phyloP scores from a whole-genome alignment of 2,888 invertebrate genomes.

The Pimpla rufipes region DNA sequence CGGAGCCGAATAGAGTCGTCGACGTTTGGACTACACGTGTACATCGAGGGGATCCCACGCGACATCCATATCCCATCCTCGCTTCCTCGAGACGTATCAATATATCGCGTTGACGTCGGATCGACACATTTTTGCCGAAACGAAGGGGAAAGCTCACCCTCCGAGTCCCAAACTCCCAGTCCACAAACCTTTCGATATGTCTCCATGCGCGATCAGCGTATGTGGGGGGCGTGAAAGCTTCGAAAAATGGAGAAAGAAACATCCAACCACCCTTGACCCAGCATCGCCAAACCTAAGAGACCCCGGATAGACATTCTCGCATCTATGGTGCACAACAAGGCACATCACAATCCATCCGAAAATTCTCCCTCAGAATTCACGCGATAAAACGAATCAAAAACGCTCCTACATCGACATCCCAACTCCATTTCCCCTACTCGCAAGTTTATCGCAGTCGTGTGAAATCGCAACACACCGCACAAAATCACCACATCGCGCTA shows the following conservation, averaged over 20 bases:
- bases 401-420: too few species aligned
- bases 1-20: neutral
- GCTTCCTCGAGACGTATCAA: constrained; percentile 26
- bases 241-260: neutral
- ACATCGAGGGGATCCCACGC: neutral
- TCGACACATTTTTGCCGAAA: constrained; percentile 28
- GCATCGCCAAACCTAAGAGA: neutral
- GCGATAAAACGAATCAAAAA: too few species aligned
- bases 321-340: too few species aligned
- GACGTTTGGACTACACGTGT: neutral
- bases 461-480: too few species aligned
- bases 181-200: constrained; percentile 38
- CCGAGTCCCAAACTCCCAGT: neutral
- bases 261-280: neutral
- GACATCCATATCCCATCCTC: constrained; percentile 1
- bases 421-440: too few species aligned
- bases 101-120: constrained; percentile 31
- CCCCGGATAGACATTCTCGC: too few species aligned
- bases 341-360: too few species aligned
- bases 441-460: too few species aligned
- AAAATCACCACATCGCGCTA: neutral
- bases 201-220: constrained; percentile 30
- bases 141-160: neutral
- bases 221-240: constrained; percentile 1
- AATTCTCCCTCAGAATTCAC: too few species aligned